These are phyloP conservation scores for Zootoca vivipara DNA, from an alignment of 2,113 vertebrate species.

Conservation along the genomic window DNA sequence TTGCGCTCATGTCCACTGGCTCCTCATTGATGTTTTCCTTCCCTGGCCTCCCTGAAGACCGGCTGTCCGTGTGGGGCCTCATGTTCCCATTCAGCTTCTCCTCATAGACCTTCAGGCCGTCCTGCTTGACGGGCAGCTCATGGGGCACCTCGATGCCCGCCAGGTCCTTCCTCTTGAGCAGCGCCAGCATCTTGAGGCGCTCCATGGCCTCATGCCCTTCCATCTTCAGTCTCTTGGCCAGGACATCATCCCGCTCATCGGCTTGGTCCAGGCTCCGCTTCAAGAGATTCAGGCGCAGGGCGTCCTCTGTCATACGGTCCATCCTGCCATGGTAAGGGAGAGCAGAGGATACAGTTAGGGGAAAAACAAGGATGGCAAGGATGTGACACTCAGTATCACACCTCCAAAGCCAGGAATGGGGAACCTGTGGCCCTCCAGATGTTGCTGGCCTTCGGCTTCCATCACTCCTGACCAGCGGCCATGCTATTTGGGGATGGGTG, in stretches of 20 bases:
- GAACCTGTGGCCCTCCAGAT: too few species aligned
- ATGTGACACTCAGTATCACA: not conserved
- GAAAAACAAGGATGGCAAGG: not conserved
- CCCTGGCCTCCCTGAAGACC: constrained; percentile 82
- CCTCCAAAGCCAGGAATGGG: not conserved
- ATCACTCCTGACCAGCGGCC: too few species aligned
- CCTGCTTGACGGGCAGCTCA: constrained; percentile 76
- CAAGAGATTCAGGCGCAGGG: constrained; percentile 91
- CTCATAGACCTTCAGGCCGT: constrained; percentile 80
- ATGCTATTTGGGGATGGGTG: too few species aligned
- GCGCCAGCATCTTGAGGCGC: constrained; percentile 94
- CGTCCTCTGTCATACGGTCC: constrained; percentile 97
- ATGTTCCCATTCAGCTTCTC: constrained; percentile 84
- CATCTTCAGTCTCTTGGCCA: constrained; percentile 95
- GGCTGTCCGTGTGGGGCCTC: constrained; percentile 74
- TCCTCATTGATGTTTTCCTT: constrained; percentile 96
- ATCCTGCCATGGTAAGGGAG: constrained; percentile 77
- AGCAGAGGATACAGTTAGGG: not conserved
- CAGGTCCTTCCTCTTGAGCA: constrained; percentile 95
- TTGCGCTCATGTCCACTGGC: constrained; percentile 96
- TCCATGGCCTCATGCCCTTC: constrained; percentile 99
- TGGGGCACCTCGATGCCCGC: constrained; percentile 83
- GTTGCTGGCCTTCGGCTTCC: too few species aligned
- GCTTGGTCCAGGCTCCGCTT: constrained; percentile 91
- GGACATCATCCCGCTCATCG: constrained; percentile 90